Percentiles rank a stretch among this genome's conserved stretches.
Evolutionary conservation across 2,797 vertebrate genomes (phyloP).

Genomic region (Gallinago stenura): DNA sequence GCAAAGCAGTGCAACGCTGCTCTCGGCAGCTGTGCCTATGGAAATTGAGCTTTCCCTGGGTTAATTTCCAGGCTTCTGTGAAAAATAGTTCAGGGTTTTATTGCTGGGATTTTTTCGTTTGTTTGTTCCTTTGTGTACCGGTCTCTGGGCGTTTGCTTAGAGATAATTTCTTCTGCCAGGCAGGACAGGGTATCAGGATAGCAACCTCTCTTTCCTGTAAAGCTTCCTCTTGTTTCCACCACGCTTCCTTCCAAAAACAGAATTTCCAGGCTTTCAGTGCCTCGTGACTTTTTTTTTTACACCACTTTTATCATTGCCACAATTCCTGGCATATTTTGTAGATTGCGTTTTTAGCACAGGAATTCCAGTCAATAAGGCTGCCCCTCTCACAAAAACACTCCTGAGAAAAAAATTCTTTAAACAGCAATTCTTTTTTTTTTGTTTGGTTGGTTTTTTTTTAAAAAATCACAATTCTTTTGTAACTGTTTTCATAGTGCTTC

Average conservation of each 20-base stretch:
- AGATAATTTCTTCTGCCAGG: constrained; percentile 27
- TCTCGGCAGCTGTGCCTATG: neutral
- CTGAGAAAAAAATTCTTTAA: neutral
- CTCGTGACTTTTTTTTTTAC: neutral
- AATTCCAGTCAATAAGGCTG: constrained; percentile 9
- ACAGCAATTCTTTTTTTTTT: neutral
- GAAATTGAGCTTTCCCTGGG: neutral
- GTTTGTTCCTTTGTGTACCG: constrained; percentile 24
- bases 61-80: neutral
- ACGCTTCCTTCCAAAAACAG: constrained; percentile 41
- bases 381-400: neutral
- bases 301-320: neutral
- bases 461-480: neutral
- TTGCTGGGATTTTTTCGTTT: neutral
- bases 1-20: neutral
- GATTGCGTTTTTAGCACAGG: constrained; percentile 14
- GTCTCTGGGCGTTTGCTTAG: neutral
- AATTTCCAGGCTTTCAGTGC: constrained; percentile 12
- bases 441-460: too few relatives aligned
- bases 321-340: constrained; percentile 54
- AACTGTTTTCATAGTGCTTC: neutral
- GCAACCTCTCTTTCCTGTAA: constrained; percentile 46
- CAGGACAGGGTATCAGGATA: neutral
- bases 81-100: neutral
- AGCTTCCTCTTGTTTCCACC: constrained; percentile 39